Conservation (phyloP, 92 coral and sea anemone species). For the Bergia sp. region DNA sequence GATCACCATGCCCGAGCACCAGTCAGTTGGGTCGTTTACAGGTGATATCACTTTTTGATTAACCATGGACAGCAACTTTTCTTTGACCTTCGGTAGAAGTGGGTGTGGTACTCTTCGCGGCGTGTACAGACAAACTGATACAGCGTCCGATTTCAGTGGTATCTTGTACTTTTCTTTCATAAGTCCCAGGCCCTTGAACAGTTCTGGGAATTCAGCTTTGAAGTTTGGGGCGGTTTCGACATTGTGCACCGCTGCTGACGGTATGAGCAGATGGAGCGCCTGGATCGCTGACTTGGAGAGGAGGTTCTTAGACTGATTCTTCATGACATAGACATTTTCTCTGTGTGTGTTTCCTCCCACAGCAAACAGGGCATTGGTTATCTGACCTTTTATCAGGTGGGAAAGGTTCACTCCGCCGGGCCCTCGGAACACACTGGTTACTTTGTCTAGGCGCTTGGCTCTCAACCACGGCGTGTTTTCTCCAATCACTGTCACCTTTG, state of each 20-base stretch:
- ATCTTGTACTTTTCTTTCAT: conserved; percentile 5
- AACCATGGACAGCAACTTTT: conserved; percentile 20
- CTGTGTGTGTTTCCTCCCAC: conserved; percentile 42
- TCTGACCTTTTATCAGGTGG: conserved; percentile 49
- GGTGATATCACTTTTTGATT: conserved; percentile 19
- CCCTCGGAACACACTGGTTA: conserved; percentile 47
- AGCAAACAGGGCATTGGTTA: conserved; percentile 16
- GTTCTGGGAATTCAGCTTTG: conserved; percentile 40
- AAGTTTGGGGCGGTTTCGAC: conserved; percentile 46
- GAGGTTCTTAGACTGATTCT: conserved; percentile 43
- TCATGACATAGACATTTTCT: conserved; percentile 56
- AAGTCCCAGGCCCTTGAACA: conserved; percentile 20
- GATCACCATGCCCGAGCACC: conserved; percentile 25
- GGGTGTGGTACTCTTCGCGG: conserved; percentile 30
- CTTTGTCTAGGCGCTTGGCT: conserved; percentile 22
- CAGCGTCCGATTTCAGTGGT: neutral
- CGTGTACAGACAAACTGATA: conserved; percentile 9
- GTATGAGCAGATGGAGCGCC: conserved; percentile 44
- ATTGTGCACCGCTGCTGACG: conserved; percentile 35
- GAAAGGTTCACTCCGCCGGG: conserved; percentile 46
- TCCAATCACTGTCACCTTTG: conserved; percentile 37
- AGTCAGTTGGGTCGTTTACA: conserved; percentile 30
- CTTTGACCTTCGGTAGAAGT: conserved; percentile 21
- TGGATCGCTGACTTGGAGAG: conserved; percentile 57
- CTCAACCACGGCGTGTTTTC: conserved; percentile 33